Evolutionary conservation across 2,797 vertebrate species (phyloP).

Genomic region (Falco peregrinus): DNA sequence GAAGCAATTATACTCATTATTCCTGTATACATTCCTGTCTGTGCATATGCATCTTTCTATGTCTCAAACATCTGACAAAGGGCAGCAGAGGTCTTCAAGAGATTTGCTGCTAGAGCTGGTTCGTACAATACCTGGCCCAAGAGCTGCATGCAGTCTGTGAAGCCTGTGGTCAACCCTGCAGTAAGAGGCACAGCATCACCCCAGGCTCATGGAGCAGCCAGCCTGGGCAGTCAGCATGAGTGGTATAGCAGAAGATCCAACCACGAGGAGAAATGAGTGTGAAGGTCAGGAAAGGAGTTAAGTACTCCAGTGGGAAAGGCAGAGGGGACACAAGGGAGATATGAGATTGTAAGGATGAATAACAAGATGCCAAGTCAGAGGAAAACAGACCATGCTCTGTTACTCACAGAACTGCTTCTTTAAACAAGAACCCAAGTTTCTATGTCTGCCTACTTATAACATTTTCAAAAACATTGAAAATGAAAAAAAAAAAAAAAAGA

Average conservation of each 20-base stretch:
- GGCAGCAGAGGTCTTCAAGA: background rate
- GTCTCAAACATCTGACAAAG: background rate
- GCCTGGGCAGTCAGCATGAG: background rate
- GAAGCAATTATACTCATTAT: background rate
- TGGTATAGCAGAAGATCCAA: rapidly evolving
- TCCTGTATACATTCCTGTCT: background rate
- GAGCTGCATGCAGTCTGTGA: background rate
- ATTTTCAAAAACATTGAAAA: background rate
- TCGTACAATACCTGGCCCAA: background rate
- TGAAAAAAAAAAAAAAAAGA: background rate
- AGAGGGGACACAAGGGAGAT: background rate
- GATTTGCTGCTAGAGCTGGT: background rate
- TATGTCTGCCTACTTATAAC: background rate
- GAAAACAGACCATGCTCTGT: background rate
- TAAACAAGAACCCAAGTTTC: background rate
- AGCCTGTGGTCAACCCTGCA: background rate
- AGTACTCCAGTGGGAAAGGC: background rate
- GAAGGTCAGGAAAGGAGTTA: background rate
- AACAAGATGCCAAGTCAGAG: background rate
- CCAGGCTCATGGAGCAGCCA: background rate
- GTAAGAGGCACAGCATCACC: background rate
- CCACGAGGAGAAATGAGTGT: background rate
- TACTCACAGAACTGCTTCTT: background rate
- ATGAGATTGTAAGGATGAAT: background rate
- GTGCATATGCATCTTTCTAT: background rate